These are phyloP conservation scores for Ptychadena robeensis DNA, from an alignment of 2,797 vertebrate genomes.

Conservation along the genomic window DNA sequence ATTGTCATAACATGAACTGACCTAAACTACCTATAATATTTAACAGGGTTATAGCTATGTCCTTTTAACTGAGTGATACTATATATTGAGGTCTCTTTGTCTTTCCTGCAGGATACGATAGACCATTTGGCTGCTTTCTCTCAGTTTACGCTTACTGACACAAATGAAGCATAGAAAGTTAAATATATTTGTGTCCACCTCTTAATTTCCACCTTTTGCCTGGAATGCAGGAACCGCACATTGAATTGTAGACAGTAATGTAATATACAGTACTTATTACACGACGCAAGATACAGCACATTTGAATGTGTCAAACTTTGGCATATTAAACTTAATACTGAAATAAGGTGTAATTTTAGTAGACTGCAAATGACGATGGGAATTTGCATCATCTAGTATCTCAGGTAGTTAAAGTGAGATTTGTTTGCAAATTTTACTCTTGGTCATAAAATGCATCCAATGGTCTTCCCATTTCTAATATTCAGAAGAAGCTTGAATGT, in stretches of 20 bases:
- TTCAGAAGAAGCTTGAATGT: neutral
- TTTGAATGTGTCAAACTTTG: neutral
- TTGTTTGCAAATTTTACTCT: neutral
- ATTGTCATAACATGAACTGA: neutral
- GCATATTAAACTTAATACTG: neutral
- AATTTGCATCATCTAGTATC: neutral
- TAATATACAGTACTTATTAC: too few relatives aligned
- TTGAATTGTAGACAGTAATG: neutral
- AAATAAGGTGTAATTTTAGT: neutral
- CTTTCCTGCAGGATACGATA: neutral
- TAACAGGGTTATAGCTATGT: neutral
- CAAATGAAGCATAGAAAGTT: neutral
- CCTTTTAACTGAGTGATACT: neutral
- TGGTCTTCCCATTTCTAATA: neutral
- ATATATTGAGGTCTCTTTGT: neutral
- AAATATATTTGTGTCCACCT: neutral
- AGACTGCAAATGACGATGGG: neutral
- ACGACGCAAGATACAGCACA: neutral
- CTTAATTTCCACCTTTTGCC: neutral
- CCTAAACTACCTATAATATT: neutral
- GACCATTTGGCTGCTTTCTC: neutral
- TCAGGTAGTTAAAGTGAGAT: neutral
- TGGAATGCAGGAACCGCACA: neutral
- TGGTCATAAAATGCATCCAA: too few relatives aligned
- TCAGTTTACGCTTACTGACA: neutral